Percentiles rank a stretch among this genome's conserved stretches.
Evolutionary conservation across 2,113 vertebrate species (phyloP).

Genomic region (Syngnathus scovelli): DNA sequence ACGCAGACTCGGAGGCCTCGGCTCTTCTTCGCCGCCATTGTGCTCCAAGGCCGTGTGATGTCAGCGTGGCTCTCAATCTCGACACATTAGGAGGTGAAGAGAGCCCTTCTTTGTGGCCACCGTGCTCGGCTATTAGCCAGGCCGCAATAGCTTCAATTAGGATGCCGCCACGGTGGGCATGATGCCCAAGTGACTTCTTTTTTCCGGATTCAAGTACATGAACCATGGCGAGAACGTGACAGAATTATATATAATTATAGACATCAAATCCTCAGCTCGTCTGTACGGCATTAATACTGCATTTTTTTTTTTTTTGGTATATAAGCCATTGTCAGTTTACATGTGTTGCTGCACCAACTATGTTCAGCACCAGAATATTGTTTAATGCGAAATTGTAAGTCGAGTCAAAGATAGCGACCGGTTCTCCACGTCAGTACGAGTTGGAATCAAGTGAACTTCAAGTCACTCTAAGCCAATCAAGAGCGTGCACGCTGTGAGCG

Average conservation of each 20-base stretch:
- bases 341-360: too few relatives aligned
- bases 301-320: too few relatives aligned
- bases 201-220: neutral
- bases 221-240: neutral
- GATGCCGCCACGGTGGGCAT: neutral
- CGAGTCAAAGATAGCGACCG: neutral
- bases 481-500: neutral
- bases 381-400: too few relatives aligned
- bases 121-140: neutral
- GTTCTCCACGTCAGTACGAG: neutral
- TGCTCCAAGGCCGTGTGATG: constrained; percentile 53
- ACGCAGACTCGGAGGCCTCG: constrained; percentile 43
- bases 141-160: neutral
- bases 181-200: neutral
- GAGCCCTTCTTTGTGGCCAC: neutral
- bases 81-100: constrained; percentile 26
- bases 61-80: constrained; percentile 40
- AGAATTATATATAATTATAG: too few relatives aligned
- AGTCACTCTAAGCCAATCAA: neutral
- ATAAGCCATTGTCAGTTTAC: too few relatives aligned
- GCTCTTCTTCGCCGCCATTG: constrained; percentile 28
- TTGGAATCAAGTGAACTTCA: neutral
- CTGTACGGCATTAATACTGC: too few relatives aligned
- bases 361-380: too few relatives aligned
- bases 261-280: too few relatives aligned